A percentile compares a stretch with the other conserved stretches of the same genome.
Evolutionary conservation across 2,888 invertebrate genomes (phyloP).

Genomic region (Timema podura): DNA sequence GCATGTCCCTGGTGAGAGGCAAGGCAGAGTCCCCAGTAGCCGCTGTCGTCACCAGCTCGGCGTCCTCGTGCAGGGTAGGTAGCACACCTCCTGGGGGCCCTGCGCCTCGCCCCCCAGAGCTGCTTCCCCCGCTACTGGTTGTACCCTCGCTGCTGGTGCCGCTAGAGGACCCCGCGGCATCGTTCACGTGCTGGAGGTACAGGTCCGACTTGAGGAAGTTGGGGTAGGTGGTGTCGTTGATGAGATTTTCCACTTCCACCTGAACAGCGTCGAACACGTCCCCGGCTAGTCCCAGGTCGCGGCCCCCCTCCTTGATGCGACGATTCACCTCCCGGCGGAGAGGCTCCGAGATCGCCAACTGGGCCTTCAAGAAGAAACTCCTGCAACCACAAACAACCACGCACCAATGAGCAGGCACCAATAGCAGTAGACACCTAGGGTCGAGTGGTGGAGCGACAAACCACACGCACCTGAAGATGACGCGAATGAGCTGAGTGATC

Average conservation of each 20-base stretch:
- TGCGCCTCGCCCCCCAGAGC: conserved; percentile 37
- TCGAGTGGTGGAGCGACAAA: neutral
- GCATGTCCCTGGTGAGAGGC: conserved; percentile 73
- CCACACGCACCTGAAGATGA: too few species aligned
- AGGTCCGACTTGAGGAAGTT: conserved; percentile 90
- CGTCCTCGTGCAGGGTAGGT: conserved; percentile 84
- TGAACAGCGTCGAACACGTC: conserved; percentile 84
- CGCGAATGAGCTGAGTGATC: conserved; percentile 58
- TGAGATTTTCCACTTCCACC: conserved; percentile 73
- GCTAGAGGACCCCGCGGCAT: conserved; percentile 29
- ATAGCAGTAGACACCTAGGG: neutral
- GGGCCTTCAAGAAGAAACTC: conserved; percentile 74
- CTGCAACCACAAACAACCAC: conserved; percentile 26
- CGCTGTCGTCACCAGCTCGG: conserved; percentile 55
- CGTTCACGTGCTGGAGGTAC: conserved; percentile 79
- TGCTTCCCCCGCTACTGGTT: conserved; percentile 32
- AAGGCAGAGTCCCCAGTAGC: conserved; percentile 32
- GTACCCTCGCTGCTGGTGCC: too few species aligned
- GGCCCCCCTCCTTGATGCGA: conserved; percentile 60
- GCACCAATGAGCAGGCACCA: neutral
- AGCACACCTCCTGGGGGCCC: conserved; percentile 44
- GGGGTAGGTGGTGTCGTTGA: conserved; percentile 84
- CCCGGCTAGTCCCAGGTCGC: conserved; percentile 55
- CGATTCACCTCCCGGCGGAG: conserved; percentile 73
- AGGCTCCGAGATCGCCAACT: conserved; percentile 77